Evolutionary conservation across 2,113 vertebrate species (phyloP).

Genomic region (Ameiurus melas): DNA sequence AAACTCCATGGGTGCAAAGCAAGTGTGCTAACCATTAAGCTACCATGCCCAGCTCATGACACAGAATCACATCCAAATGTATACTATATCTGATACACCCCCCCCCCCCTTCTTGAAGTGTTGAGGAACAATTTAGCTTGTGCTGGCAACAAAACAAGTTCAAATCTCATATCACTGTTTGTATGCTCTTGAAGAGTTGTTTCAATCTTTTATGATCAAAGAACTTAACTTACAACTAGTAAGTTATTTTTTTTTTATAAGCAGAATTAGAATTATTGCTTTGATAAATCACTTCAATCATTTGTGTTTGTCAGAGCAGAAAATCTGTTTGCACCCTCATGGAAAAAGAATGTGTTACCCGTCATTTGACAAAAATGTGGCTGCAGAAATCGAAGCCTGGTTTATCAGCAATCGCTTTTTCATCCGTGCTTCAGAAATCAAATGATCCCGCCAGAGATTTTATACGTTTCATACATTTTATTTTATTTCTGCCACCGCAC

Average conservation of each 20-base stretch:
- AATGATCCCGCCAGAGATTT: slow-evolving; percentile 21
- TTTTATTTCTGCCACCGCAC: slow-evolving; percentile 17
- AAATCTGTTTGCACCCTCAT: slow-evolving; percentile 1
- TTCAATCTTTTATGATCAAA: not conserved
- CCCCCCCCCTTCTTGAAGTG: no score
- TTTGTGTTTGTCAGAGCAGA: not conserved
- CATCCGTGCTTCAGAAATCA: slow-evolving; percentile 12
- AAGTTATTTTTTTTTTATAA: no score
- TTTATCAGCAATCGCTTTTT: slow-evolving; percentile 27
- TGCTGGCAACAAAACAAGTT: not conserved
- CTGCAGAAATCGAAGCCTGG: not conserved
- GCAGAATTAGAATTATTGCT: not conserved
- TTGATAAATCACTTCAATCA: not conserved
- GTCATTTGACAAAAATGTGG: slow-evolving; percentile 10
- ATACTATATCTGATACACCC: not conserved
- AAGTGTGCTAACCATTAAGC: no score
- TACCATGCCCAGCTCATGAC: not conserved
- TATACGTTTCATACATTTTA: slow-evolving; percentile 28
- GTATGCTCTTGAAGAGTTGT: not conserved
- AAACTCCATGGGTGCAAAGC: no score
- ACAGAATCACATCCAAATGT: not conserved
- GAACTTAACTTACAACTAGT: not conserved
- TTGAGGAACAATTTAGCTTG: not conserved
- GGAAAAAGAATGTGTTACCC: not conserved
- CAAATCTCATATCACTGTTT: not conserved